Evolutionary conservation across 2,888 invertebrate genomes (phyloP).

Genomic region (Chaetogeoica ovagalla): DNA sequence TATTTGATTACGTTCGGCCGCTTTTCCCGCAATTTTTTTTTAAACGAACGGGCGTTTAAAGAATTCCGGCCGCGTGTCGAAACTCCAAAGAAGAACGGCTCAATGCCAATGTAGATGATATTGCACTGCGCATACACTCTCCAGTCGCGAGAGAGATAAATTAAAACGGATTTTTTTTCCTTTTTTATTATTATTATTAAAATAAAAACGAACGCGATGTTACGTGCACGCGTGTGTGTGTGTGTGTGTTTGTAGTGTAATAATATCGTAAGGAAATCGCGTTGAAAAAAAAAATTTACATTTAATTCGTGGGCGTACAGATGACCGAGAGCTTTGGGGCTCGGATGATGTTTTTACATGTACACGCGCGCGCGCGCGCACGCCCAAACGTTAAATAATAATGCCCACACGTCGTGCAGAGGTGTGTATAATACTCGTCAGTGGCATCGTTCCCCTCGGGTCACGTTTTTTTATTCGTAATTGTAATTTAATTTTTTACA

Average conservation of each 20-base stretch:
- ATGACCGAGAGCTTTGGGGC: constrained; percentile 42
- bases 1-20: too few species aligned
- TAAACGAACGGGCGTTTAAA: too few species aligned
- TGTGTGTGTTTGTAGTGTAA: neutral
- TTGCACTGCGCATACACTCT: too few species aligned
- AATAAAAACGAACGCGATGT: too few species aligned
- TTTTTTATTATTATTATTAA: too few species aligned
- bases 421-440: constrained; percentile 38
- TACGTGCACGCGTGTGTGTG: neutral
- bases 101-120: too few species aligned
- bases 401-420: constrained; percentile 47
- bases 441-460: constrained; percentile 26
- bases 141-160: too few species aligned
- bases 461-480: constrained; percentile 24
- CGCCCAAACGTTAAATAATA: constrained; percentile 50
- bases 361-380: neutral
- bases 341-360: neutral
- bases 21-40: too few species aligned
- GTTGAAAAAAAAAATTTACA: neutral
- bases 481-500: too few species aligned
- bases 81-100: too few species aligned
- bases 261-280: neutral
- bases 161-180: too few species aligned
- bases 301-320: constrained; percentile 17
- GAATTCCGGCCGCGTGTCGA: too few species aligned